Evolutionary conservation across 2,113 vertebrate genomes (phyloP).

Genomic region (Proteles cristata): DNA sequence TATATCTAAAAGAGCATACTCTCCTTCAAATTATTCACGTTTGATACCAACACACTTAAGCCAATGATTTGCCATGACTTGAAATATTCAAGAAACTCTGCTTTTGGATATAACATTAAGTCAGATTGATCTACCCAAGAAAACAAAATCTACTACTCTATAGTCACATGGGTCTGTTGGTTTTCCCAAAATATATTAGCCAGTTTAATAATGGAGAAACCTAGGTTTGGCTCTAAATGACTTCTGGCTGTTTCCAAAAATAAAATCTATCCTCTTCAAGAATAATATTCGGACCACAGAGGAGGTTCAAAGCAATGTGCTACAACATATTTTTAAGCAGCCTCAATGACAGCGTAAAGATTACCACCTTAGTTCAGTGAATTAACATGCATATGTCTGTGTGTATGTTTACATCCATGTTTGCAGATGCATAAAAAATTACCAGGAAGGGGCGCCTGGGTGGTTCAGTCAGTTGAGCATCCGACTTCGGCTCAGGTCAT

Average conservation of each 20-base stretch:
- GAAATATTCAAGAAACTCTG: slow-evolving; percentile 17
- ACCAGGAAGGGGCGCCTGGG: neutral
- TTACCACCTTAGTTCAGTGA: neutral
- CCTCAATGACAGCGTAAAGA: neutral
- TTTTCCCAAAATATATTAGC: slow-evolving; percentile 47
- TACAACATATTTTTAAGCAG: neutral
- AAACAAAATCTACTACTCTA: slow-evolving; percentile 47
- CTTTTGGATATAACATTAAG: slow-evolving; percentile 40
- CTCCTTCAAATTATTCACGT: slow-evolving; percentile 15
- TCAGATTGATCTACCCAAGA: slow-evolving; percentile 25
- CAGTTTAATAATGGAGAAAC: slow-evolving; percentile 34
- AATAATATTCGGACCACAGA: slow-evolving; percentile 18
- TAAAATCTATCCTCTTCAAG: slow-evolving; percentile 9
- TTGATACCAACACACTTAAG: slow-evolving; percentile 10
- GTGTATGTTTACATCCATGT: neutral
- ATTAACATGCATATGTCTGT: neutral
- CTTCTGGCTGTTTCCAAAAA: slow-evolving; percentile 34
- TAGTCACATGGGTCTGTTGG: neutral
- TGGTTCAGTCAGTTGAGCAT: too few species aligned
- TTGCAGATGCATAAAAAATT: neutral
- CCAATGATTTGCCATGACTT: neutral
- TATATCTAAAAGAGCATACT: neutral
- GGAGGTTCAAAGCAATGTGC: neutral
- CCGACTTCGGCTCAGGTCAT: too few species aligned
- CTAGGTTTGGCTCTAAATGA: neutral